Evolutionary conservation across 2,113 vertebrate species (phyloP).

Genomic region (Odocoileus hemionus): DNA sequence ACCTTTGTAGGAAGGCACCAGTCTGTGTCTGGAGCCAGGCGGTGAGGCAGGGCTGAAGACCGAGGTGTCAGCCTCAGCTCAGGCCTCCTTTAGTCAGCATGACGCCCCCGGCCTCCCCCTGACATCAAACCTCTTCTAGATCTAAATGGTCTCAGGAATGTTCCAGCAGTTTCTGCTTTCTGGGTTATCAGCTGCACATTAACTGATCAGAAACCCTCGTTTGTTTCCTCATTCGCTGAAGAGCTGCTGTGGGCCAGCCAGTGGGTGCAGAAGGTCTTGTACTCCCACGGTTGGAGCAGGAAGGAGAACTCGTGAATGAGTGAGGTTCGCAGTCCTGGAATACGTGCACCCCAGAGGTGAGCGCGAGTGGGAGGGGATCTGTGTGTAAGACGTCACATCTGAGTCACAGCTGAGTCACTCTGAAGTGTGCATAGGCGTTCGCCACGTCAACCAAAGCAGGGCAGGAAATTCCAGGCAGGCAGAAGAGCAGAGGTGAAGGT

Average conservation of each 20-base stretch:
- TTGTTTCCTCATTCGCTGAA: neutral
- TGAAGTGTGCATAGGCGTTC: neutral
- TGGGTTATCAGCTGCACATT: neutral
- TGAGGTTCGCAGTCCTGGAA: neutral
- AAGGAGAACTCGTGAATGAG: neutral
- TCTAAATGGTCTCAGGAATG: neutral
- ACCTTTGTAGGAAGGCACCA: neutral
- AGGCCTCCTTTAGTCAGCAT: neutral
- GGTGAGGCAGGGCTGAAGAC: neutral
- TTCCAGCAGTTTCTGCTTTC: neutral
- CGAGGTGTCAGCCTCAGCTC: neutral
- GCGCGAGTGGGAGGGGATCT: neutral
- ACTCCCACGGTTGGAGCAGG: fast-evolving
- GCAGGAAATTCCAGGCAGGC: slow-evolving; percentile 14
- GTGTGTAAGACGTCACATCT: neutral
- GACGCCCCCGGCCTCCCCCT: fast-evolving
- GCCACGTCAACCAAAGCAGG: neutral
- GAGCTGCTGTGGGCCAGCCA: neutral
- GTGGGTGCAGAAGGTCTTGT: neutral
- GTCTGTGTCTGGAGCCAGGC: neutral
- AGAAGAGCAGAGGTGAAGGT: neutral
- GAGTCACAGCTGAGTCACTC: slow-evolving; percentile 45
- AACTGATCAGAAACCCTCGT: neutral
- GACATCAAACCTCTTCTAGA: neutral
- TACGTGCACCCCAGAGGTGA: neutral